These are phyloP conservation scores for Auanema freiburgensis DNA, from an alignment of 2,888 invertebrate species.

Conservation along the genomic window DNA sequence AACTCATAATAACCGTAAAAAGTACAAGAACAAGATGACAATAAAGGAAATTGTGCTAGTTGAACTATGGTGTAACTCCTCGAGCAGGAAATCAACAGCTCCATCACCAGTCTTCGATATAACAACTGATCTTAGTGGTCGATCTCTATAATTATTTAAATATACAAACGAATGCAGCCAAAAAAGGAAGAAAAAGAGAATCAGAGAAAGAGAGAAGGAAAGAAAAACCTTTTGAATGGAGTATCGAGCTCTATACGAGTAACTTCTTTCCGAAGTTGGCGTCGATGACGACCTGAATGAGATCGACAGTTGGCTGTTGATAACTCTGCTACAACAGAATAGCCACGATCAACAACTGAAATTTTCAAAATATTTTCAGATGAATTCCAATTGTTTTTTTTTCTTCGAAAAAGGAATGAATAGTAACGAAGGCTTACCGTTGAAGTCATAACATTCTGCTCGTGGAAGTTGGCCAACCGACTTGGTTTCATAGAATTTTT, in stretches of 20 bases:
- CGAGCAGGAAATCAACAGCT: conserved; percentile 58
- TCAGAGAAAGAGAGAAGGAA: too few species aligned
- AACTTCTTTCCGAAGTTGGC: conserved; percentile 5
- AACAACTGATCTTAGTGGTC: conserved; percentile 52
- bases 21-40: too few species aligned
- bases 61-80: conserved; percentile 41
- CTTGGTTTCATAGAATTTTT: conserved; percentile 33
- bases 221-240: conserved; percentile 38
- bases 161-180: neutral
- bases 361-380: neutral
- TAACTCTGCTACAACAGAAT: conserved; percentile 35
- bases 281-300: neutral
- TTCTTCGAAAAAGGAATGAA: neutral
- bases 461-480: conserved; percentile 34
- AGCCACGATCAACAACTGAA: conserved; percentile 42
- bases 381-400: too few species aligned
- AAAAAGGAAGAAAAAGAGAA: too few species aligned
- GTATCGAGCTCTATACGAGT: conserved; percentile 39
- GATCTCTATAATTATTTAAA: conserved; percentile 30
- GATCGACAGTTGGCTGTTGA: conserved; percentile 34
- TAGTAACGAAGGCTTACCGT: conserved; percentile 17
- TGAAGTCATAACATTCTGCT: conserved; percentile 41
- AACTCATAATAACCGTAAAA: too few species aligned
- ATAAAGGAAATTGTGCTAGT: neutral
- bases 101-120: conserved; percentile 59